Evolutionary conservation across 2,797 vertebrate species (phyloP), one percentile per base, ranked within the genome.

Genomic region (Leucoraja ocellata): DNA sequence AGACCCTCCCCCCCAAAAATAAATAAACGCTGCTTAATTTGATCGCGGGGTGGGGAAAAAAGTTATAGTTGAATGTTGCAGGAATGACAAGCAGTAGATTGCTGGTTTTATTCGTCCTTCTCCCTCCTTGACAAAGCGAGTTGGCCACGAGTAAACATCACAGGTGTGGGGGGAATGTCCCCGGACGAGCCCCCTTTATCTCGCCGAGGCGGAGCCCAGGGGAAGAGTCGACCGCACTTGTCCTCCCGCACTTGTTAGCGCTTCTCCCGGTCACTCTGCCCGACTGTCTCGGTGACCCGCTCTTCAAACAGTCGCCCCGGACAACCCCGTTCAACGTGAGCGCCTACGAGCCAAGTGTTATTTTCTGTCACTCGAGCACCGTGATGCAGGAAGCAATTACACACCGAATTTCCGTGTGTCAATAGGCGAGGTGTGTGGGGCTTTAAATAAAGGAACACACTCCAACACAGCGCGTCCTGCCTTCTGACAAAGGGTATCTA

Each of bases 301-400:
- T 63, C 25, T 86, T 32, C 14, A 16, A 32, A 32, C 84, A 36
- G n/a, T 36, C 32, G n/a, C 63, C 6, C 63, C 6, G 84, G 68
- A 2, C 54, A 54, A 54, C 46, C 46, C 46, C 11, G n/a, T 61
- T 86, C 83, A 63, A n/a, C 68, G 23, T 84, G 81, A 5, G 25
- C 54, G 54, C 25, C 6, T n/a, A 8, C 61, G n/a, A 21, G 14
- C 84, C 63, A 36, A 32, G 65, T 68, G 84, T 23, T 65, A 68
- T 18, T 36, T 68, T 63, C 32, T 65, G 14, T 18, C 63, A 68
- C 32, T 36, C 32, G 63, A 6, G 61, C 7, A 21, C n/a, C 16
- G 32, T 28, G 71, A 91, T 74, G 90, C 90, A 91, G 90, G 90
- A 91, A 91, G 90, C 90, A 74, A 91, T 54, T 68, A 91, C 73